phyloP scores from a whole-genome alignment of 2,888 invertebrate genomes.

The Drosophila antonietae region DNA sequence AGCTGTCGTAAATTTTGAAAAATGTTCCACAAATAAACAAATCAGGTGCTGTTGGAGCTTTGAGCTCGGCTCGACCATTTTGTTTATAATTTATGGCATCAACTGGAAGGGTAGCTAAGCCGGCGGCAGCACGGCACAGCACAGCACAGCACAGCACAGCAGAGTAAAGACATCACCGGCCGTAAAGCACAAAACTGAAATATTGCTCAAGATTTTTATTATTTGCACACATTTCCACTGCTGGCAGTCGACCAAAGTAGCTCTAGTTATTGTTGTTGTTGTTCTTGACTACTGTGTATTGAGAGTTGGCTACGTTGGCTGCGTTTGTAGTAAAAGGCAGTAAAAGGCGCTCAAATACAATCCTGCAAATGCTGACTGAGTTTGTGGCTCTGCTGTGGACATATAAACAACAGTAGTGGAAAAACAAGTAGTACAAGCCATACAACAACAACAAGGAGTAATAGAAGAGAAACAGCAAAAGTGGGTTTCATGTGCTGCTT shows the following conservation, averaged over 20 bases:
- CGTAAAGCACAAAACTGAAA: conserved; percentile 60
- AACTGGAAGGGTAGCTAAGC: conserved; percentile 46
- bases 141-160: neutral
- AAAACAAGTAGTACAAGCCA: conserved; percentile 36
- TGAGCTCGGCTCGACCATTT: conserved; percentile 44
- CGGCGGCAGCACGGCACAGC: conserved; percentile 15
- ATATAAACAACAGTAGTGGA: conserved; percentile 46
- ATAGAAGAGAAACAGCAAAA: conserved; percentile 1
- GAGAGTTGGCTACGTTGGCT: conserved; percentile 24
- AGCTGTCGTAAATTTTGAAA: conserved; percentile 57
- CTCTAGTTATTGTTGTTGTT: conserved; percentile 38
- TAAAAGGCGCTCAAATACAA: conserved; percentile 53
- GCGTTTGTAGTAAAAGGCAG: conserved; percentile 26
- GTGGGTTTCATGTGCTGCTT: conserved; percentile 51
- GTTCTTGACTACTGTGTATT: conserved; percentile 54
- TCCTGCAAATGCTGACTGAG: conserved; percentile 50
- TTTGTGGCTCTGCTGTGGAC: conserved; percentile 56
- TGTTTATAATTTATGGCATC: conserved; percentile 62
- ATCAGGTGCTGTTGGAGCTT: conserved; percentile 60
- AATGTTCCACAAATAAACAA: conserved; percentile 70
- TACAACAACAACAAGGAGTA: conserved; percentile 5
- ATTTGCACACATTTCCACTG: conserved; percentile 55
- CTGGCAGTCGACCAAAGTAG: conserved; percentile 54
- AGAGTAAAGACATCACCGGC: conserved; percentile 33
- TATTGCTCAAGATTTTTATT: conserved; percentile 71